These are phyloP conservation scores for Upupa epops DNA, from an alignment of 2,113 vertebrate genomes.

Conservation along the genomic window DNA sequence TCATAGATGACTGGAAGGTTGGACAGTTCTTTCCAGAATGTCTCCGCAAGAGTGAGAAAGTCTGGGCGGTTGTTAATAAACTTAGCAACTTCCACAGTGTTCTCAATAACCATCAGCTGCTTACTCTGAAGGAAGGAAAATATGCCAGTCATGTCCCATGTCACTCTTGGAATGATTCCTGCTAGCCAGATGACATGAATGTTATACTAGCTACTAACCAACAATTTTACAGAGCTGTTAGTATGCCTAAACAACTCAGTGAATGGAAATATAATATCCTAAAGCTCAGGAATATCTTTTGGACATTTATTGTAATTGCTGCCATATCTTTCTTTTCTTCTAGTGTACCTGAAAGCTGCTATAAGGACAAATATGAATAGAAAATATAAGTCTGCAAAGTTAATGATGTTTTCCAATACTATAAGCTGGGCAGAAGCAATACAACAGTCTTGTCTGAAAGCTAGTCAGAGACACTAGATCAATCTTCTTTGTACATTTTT, in stretches of 20 bases:
- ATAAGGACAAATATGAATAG: background rate
- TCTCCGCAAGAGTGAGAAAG: conserved; percentile 83
- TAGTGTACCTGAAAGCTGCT: background rate
- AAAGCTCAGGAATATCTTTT: background rate
- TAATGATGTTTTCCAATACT: background rate
- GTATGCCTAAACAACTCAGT: background rate
- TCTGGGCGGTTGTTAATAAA: conserved; percentile 90
- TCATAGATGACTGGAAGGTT: conserved; percentile 85
- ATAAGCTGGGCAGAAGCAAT: background rate
- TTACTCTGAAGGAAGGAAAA: conserved; percentile 74
- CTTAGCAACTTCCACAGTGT: conserved; percentile 90
- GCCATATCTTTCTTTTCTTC: background rate
- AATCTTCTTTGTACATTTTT: background rate
- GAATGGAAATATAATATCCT: background rate
- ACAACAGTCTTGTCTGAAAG: background rate
- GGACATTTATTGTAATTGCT: background rate
- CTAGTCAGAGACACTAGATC: background rate
- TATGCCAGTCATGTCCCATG: background rate
- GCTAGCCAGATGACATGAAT: background rate
- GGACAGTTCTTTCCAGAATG: conserved; percentile 88
- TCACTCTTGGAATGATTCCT: background rate
- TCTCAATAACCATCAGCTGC: conserved; percentile 85
- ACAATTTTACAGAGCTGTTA: background rate
- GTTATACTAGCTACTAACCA: background rate
- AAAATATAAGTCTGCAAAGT: background rate